Evolutionary conservation across 1,140 invertebrate genomes (phyloP), one percentile per base, ranked within the genome.

Genomic region (Latrodectus geometricus): DNA sequence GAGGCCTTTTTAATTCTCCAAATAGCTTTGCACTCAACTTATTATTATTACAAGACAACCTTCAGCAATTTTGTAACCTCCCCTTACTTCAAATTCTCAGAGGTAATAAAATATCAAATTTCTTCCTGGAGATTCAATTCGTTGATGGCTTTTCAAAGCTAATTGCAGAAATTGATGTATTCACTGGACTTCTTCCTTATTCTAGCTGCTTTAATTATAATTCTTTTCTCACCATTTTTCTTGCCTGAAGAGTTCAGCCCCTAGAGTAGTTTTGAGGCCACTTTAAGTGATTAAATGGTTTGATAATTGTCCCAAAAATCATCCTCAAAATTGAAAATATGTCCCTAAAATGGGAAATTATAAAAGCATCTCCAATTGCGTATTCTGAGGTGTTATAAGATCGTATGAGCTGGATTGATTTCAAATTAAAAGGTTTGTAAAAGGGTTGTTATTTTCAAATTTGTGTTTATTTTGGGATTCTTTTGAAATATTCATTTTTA

Each of bases 291-390:
- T 82, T 52, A 82, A 82, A 82, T 61, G 49, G 79, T 52, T 61
- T 49, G 69, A 82, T 82, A 73, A 82, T 82, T 82, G 79, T 82
- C 70, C 52, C 79, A n/a, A 82, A 82, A 82, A 68, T 82, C 79
- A 82, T 82, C 66, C 50, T 56, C 69, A 17, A 73, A 82, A 82
- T 82, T 82, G 49, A 69, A 17, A 56, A 50, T 73, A 48, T 69
- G 12, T 69, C 50, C 49, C 48, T 20, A 73, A 82, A 82, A 73
- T 82, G 79, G 48, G n/a, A 52, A 21, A 72, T 80, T 73, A 61
- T 35, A 35, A 35, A 35, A 35, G 35, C 35, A 3, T 35, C 35
- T 35, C 1, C 35, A 35, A 5, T 35, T 35, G 35, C 5, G 35
- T 35, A 1, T 35, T 35, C 35, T 35, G 35, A 35, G 35, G 35